Percentiles rank a stretch among this genome's conserved stretches.
Conservation (phyloP, 64 coral and sea anemone species). For the Montipora capricornis region DNA sequence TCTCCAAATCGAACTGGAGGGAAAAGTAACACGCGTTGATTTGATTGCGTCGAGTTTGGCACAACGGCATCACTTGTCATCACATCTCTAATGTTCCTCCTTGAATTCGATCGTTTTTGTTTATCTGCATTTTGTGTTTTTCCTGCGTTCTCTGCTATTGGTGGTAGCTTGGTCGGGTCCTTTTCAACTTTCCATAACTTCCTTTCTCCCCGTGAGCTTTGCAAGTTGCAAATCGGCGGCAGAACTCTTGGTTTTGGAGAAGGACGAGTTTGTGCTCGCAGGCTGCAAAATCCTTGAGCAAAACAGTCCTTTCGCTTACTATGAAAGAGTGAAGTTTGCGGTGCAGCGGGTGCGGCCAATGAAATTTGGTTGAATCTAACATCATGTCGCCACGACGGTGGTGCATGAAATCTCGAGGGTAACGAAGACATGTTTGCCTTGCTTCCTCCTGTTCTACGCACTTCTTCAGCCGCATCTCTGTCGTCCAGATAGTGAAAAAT, state of each 20-base stretch:
- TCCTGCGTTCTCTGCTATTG: neutral
- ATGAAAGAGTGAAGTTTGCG: neutral
- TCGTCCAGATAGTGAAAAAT: constrained; percentile 52
- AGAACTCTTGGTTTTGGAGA: neutral
- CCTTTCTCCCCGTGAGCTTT: neutral
- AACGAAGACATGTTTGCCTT: neutral
- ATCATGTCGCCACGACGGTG: neutral
- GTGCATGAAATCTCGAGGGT: neutral
- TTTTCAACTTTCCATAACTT: neutral
- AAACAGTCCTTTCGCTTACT: neutral
- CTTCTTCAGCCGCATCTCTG: constrained; percentile 22
- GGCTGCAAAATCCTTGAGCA: neutral
- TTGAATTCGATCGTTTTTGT: neutral
- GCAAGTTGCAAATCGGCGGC: constrained; percentile 1
- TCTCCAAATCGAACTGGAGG: neutral
- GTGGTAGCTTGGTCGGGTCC: neutral
- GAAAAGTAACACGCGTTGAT: neutral
- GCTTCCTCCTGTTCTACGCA: neutral
- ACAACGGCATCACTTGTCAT: neutral
- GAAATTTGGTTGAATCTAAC: neutral
- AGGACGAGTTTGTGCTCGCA: neutral
- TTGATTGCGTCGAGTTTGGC: no score
- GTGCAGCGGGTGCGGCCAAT: neutral
- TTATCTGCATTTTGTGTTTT: neutral
- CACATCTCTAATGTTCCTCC: neutral